Base-by-base conservation (phyloP, 2,888 invertebrate genomes). In the Schizotus pectinicornis region DNA sequence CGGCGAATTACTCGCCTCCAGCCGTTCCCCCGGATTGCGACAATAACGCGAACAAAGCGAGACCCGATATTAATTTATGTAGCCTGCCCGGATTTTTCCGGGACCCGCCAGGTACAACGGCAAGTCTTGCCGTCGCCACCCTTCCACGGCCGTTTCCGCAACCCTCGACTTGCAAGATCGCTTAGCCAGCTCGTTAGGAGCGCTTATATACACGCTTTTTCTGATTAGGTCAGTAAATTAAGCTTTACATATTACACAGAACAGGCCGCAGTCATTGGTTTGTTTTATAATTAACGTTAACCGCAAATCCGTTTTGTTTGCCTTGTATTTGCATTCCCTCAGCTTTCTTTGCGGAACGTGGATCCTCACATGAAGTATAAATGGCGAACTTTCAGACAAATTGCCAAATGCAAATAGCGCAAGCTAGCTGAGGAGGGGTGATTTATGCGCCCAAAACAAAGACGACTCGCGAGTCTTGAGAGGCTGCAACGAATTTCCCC, bases 191-290 rank as follows among this genome's bases (percentile, higher is more conserved):
- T 65, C 59, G 61, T 65, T 65, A 63, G 59, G 62, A 54, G 1
- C 42, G 30, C 42, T 42, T 42, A 22, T 42, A 42, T 42, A 42
- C 22, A 42, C 42, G 61, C 53, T 67, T 65, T 67, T 67, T 67
- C 64, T 67, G 67, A 65, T 67, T 67, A 67, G 67, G 65, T 67
- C 67, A 67, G 67, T 67, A 57, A 65, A 67, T 67, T 65, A 60
- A 61, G 63, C 67, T 67, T 67, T 67, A 65, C 67, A 63, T 59
- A 63, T 63, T 62, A 64, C 62, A 60, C 62, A 61, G 57, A 61
- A 57, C 59, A 59, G 52, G 55, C 61, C 55, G 49, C n/a, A 46
- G 7, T 41, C 61, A 58, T 59, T 59, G 57, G 62, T 64, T 62
- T 62, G 59, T 64, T 64, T 64, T 58, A 59, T 59, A 64, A 64